Base-by-base conservation (phyloP, 2,888 invertebrate species). In the Uloborus plumipes region DNA sequence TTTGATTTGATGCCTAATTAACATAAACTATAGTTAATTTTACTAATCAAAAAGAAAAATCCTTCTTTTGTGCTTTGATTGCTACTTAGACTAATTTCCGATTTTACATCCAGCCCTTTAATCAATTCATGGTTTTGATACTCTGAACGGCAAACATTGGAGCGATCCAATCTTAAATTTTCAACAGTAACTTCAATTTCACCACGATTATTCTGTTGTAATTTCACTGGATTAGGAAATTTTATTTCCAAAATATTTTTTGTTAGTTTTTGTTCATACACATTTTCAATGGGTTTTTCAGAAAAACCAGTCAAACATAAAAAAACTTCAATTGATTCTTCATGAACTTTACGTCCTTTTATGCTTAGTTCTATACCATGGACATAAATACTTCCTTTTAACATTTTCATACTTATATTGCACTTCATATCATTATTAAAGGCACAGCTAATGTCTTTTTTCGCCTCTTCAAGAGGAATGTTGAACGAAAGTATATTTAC, bases 41-140 rank as follows among this genome's bases (percentile, higher is more conserved):
- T 64, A 47, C n/a, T 64, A 13, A 64, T 64, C 64, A 64, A 47
- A 47, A 64, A 64, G 9, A 64, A n/a, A 47, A 64, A 58, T 9
- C 22, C 16, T 58, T 64, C 47, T 16, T 11, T 22, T 16, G 16
- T 16, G 39, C 39, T 64, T 47, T n/a, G 20, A 47, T 39, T 64
- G 18, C 64, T 64, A 16, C 47, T 14, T 11, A 64, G 20, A 47
- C 1, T n/a, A 39, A 64, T 22, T 39, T 64, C 64, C 31, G 47
- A 64, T 47, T 39, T 22, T 18, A 64, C 39, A n/a, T n/a, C n/a
- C 6, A 47, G 4, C 14, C 64, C 64, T 39, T 15, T 47, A 31
- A 47, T 64, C 16, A 64, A 18, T n/a, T 47, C 47, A 47, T 6
- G 18, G 1, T 15, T 9, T 11, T 18, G 26, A 2, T 64, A 39